Percentiles rank a stretch among this genome's conserved stretches.
Conservation (phyloP, 2,888 invertebrate genomes). For the Dascillus cervinus region DNA sequence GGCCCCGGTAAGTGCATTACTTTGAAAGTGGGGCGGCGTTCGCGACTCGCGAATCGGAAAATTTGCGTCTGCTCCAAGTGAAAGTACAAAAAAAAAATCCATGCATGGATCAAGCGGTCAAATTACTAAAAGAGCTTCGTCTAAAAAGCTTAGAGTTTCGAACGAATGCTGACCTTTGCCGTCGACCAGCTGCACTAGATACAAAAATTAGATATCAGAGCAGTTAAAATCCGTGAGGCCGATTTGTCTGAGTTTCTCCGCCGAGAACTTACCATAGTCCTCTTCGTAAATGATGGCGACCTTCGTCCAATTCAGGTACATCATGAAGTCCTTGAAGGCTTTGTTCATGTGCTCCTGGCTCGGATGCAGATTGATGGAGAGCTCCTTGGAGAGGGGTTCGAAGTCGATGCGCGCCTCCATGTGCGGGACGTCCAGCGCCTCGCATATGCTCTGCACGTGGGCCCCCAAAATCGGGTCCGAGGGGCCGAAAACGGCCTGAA, state of each 20-base stretch:
- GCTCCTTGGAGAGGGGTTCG: conserved; percentile 57
- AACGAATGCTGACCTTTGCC: conserved; percentile 29
- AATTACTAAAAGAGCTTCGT: too few relatives aligned
- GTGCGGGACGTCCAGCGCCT: conserved; percentile 84
- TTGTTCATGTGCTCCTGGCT: conserved; percentile 72
- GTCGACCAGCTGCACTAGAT: conserved; percentile 36
- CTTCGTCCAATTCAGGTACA: conserved; percentile 85
- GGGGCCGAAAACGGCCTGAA: conserved; percentile 83
- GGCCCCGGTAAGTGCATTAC: too few relatives aligned
- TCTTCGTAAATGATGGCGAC: conserved; percentile 93
- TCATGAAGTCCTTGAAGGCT: conserved; percentile 79
- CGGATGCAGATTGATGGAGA: conserved; percentile 85
- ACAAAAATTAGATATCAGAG: conserved; percentile 16
- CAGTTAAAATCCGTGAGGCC: not conserved
- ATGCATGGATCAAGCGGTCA: too few relatives aligned
- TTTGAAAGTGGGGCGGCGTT: too few relatives aligned
- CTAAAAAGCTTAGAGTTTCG: not conserved
- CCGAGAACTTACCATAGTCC: conserved; percentile 79
- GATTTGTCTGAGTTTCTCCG: too few relatives aligned
- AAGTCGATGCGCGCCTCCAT: conserved; percentile 68
- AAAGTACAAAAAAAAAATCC: too few relatives aligned
- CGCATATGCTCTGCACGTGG: conserved; percentile 83
- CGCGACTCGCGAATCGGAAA: too few relatives aligned
- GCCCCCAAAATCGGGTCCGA: conserved; percentile 74
- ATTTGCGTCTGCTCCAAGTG: too few relatives aligned